Conservation (phyloP, 2,888 invertebrate species). For the Lapara coniferarum region DNA sequence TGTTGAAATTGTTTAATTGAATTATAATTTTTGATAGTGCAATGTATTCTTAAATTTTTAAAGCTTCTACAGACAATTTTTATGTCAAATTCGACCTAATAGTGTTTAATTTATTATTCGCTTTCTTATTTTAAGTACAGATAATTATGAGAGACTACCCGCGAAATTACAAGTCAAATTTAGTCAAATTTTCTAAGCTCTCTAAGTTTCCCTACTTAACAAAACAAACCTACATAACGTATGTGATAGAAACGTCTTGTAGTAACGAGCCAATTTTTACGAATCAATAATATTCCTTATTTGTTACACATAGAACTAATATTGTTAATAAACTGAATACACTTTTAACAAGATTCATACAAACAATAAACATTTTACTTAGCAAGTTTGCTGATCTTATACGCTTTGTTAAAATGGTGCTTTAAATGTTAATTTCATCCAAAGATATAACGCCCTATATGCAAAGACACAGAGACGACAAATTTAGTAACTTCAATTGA, state of each 20-base stretch:
- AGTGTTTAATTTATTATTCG: slow-evolving; percentile 32
- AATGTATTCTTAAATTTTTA: slow-evolving; percentile 40
- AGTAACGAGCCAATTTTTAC: neutral
- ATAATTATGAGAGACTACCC: slow-evolving; percentile 30
- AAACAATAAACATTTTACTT: no score
- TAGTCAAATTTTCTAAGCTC: slow-evolving; percentile 23
- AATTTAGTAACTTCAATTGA: neutral
- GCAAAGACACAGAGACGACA: neutral
- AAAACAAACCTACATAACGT: slow-evolving; percentile 30
- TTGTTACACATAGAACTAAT: no score
- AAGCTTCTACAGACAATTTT: slow-evolving; percentile 44
- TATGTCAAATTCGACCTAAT: slow-evolving; percentile 31
- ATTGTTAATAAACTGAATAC: neutral
- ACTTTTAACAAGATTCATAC: neutral
- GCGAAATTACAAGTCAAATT: slow-evolving; percentile 31
- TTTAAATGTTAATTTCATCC: neutral
- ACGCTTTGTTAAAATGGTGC: no score
- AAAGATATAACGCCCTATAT: neutral
- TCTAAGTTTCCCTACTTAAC: slow-evolving; percentile 31
- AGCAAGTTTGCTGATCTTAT: no score
- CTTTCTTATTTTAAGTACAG: slow-evolving; percentile 29
- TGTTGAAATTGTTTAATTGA: slow-evolving; percentile 47
- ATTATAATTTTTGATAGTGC: slow-evolving; percentile 45
- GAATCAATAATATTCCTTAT: neutral
- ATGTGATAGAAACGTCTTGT: neutral